A percentile compares a stretch with the other conserved stretches of the same genome.
Evolutionary conservation across 1,140 invertebrate species (phyloP).

Genomic region (Drosophila pseudoobscura): DNA sequence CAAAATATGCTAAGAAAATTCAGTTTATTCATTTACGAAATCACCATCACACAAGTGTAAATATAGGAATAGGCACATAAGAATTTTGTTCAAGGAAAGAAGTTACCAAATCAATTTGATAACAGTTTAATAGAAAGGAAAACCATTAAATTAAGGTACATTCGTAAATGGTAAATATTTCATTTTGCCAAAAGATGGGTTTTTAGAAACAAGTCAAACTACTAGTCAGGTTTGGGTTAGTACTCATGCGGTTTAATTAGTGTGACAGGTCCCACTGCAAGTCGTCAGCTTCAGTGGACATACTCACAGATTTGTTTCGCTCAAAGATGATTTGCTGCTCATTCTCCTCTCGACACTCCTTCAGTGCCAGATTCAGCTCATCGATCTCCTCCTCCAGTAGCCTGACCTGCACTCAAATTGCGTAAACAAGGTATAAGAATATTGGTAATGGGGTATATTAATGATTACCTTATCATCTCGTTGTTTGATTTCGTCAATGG

Average conservation of each 20-base stretch:
- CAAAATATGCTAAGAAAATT: constrained; percentile 63
- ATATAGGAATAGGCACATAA: constrained; percentile 1
- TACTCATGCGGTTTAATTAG: constrained; percentile 34
- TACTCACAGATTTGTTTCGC: constrained; percentile 88
- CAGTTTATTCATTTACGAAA: constrained; percentile 27
- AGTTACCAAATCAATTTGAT: constrained; percentile 28
- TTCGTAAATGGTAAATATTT: constrained; percentile 31
- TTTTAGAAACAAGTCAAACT: constrained; percentile 21
- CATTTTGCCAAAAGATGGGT: constrained; percentile 11
- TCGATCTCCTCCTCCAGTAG: constrained; percentile 87
- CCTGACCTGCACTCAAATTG: constrained; percentile 80
- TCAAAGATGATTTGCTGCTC: constrained; percentile 87
- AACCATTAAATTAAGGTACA: constrained; percentile 40
- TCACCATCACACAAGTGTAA: not conserved
- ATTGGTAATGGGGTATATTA: not conserved
- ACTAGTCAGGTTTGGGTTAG: constrained; percentile 23
- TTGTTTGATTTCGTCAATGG: constrained; percentile 87
- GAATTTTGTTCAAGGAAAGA: constrained; percentile 38
- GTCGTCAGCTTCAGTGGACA: constrained; percentile 71
- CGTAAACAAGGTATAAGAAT: not conserved
- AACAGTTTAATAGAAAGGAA: constrained; percentile 47
- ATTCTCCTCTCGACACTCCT: constrained; percentile 85
- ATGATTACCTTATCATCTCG: constrained; percentile 87
- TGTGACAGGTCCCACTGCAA: constrained; percentile 61
- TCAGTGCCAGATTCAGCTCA: constrained; percentile 86